Evolutionary conservation across 2,888 invertebrate species (phyloP).

Genomic region (Conomelus anceps): DNA sequence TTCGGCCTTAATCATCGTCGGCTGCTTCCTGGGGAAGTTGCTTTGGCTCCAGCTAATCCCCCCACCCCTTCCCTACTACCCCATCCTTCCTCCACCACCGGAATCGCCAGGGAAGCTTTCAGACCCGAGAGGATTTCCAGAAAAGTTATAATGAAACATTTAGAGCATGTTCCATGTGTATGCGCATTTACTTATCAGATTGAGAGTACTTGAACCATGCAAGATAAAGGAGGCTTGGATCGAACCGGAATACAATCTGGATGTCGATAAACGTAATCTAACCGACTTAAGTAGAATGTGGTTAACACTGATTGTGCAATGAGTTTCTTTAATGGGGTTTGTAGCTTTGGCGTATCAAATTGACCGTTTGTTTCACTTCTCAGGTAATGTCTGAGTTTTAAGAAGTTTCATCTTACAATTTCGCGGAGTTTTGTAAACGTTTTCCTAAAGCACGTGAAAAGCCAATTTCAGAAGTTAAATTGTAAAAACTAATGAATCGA

Average conservation of each 20-base stretch:
- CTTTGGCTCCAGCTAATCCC: background rate
- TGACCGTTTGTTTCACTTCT: too few species aligned
- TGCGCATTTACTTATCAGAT: background rate
- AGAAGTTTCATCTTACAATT: too few species aligned
- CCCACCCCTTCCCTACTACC: background rate
- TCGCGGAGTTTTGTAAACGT: too few species aligned
- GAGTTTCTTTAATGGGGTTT: too few species aligned
- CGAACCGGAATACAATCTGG: background rate
- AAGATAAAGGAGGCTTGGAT: background rate
- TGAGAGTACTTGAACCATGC: background rate
- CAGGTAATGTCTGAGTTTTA: too few species aligned
- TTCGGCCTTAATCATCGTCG: background rate
- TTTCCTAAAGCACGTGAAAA: too few species aligned
- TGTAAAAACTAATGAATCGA: too few species aligned
- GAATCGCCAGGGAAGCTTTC: background rate
- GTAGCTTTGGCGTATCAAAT: too few species aligned
- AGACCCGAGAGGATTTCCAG: background rate
- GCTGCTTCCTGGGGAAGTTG: background rate
- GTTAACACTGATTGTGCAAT: background rate
- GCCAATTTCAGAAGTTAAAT: too few species aligned
- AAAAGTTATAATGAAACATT: background rate
- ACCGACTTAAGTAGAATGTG: background rate
- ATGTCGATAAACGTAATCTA: background rate
- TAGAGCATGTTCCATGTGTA: background rate
- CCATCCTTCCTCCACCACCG: background rate